Evolutionary conservation across 2,113 vertebrate species (phyloP).

Genomic region (Alosa alosa): DNA sequence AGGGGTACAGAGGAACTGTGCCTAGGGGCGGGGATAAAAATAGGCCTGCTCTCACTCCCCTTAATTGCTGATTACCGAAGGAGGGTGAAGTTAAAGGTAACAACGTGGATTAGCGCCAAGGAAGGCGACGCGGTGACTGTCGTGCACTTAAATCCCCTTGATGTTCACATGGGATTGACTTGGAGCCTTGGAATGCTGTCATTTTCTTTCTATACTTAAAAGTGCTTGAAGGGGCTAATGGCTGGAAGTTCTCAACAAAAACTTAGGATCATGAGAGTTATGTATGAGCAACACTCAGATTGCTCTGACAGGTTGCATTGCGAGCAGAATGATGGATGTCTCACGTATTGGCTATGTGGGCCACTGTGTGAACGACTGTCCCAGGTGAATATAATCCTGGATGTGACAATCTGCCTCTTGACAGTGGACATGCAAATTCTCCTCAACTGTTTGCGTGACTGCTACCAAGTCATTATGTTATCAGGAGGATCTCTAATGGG

Average conservation of each 20-base stretch:
- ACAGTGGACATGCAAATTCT: not conserved
- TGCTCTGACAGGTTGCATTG: not conserved
- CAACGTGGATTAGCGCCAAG: conserved; percentile 32
- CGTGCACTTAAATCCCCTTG: conserved; percentile 36
- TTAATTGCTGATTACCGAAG: conserved; percentile 16
- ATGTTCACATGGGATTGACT: conserved; percentile 29
- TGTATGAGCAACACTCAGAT: not conserved
- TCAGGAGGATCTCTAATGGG: not conserved
- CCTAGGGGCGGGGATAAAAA: conserved; percentile 18
- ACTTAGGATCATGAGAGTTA: not conserved
- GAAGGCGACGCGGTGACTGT: conserved; percentile 25
- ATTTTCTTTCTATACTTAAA: not conserved
- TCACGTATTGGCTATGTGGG: not conserved
- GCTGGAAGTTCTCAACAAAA: not conserved
- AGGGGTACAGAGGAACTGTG: not conserved
- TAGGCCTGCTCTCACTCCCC: conserved; percentile 12
- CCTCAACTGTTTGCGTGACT: not conserved
- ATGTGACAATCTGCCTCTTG: conserved; percentile 5
- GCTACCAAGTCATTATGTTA: not conserved
- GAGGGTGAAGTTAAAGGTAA: conserved; percentile 27
- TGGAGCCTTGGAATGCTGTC: not conserved
- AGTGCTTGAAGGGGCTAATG: not conserved
- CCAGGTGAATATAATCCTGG: not conserved
- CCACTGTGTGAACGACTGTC: not conserved
- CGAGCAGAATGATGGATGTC: not conserved